A percentile compares a stretch with the other conserved stretches of the same genome.
These are phyloP conservation scores for Drosophila silvestris DNA, from an alignment of 2,888 invertebrate genomes.

Conservation along the genomic window DNA sequence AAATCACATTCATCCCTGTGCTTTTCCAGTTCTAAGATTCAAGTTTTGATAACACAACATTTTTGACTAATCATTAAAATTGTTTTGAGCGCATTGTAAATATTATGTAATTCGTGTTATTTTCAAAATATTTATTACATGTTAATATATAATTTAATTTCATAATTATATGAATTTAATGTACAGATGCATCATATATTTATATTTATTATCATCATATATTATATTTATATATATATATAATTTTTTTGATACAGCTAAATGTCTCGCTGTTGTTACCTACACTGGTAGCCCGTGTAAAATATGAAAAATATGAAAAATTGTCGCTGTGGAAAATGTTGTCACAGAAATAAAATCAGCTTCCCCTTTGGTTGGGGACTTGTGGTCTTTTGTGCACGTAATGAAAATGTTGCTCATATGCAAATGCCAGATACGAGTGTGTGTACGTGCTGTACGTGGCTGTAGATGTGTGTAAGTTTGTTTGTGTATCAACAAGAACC, in stretches of 20 bases:
- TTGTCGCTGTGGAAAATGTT: constrained; percentile 39
- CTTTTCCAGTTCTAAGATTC: background rate
- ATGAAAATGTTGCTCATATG: constrained; percentile 70
- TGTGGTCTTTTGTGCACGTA: constrained; percentile 46
- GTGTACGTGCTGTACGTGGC: constrained; percentile 3
- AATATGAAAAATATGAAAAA: constrained; percentile 60
- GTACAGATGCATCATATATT: background rate
- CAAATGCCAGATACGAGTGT: constrained; percentile 39
- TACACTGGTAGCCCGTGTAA: constrained; percentile 2
- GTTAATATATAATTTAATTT: background rate
- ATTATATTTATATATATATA: too few relatives aligned
- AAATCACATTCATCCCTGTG: too few relatives aligned
- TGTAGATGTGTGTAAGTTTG: constrained; percentile 12
- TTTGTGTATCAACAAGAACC: constrained; percentile 50
- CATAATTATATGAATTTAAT: background rate
- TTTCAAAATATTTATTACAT: background rate
- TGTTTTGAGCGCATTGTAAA: background rate
- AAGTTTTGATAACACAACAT: background rate
- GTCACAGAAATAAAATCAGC: background rate
- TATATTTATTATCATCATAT: background rate
- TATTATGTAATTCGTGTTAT: background rate
- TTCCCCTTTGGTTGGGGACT: constrained; percentile 12
- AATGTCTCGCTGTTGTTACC: background rate
- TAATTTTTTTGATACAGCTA: background rate
- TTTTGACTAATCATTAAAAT: background rate